Evolutionary conservation across 2,888 invertebrate genomes (phyloP), one percentile per base, ranked within the genome.

Genomic region (Rhogogaster chlorosoma): DNA sequence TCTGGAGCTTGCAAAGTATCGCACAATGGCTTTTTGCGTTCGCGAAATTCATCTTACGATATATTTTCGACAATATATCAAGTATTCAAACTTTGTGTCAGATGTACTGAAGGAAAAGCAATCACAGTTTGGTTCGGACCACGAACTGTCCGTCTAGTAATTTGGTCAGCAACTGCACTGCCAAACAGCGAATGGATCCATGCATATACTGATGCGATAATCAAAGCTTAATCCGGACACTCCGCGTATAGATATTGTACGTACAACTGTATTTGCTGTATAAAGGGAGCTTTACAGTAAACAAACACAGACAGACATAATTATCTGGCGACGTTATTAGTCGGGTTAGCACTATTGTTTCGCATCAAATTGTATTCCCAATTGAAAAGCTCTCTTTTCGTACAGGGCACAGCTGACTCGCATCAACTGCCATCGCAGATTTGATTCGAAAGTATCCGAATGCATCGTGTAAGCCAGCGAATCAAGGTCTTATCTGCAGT

Each of bases 161-260:
- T 70, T 70, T 18, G n/a, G 9, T 38, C 18, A 57, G 18, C 15
- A 26, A 15, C 45, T 45, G 45, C 75, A 70, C 49, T 85, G 22
- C 84, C 85, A 78, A 84, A 85, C 77, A 84, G 75, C 45, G 49
- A 75, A 71, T 67, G 42, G 84, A 84, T 53, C 86, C 85, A 87
- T 87, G 87, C 87, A 86, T 85, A 87, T 86, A 87, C 84, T 87
- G 84, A 86, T 87, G 86, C 85, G 83, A 84, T 86, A 87, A 87
- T 87, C 86, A 86, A 86, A 87, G 84, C 84, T 87, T 86, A 84
- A 87, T 85, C 85, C 84, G 18, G 49, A 36, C 45, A 53, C 26
- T 32, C 70, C n/a, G 1, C 70, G 36, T 70, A n/a, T 18, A 38
- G n/a, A 70, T 36, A 70, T 70, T 32, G 32, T 32, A 70, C 18